A percentile compares a stretch with the other conserved stretches of the same genome.
These are phyloP conservation scores for Chironomus tepperi DNA, from an alignment of 1,140 invertebrate species.

Conservation along the genomic window DNA sequence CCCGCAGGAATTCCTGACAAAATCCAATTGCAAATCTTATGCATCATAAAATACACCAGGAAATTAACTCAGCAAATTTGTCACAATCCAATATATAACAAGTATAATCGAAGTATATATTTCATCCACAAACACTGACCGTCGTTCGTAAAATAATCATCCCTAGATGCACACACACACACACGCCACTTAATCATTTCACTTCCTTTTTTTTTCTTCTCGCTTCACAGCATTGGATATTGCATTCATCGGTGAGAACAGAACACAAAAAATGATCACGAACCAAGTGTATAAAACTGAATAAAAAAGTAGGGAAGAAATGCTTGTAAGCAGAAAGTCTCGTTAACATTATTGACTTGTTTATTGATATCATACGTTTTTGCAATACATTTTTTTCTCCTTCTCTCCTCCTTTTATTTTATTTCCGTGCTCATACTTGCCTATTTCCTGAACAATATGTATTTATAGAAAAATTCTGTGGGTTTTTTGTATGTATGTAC, in stretches of 20 bases:
- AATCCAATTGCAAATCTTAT: no score
- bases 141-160: no score
- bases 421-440: neutral
- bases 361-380: constrained; percentile 21
- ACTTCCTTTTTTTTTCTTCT: neutral
- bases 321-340: neutral
- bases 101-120: no score
- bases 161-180: no score
- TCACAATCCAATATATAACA: no score
- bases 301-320: neutral
- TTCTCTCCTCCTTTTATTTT: neutral
- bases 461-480: neutral
- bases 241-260: neutral
- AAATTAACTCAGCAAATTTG: no score
- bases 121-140: no score
- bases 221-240: neutral
- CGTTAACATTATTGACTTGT: constrained; percentile 22
- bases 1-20: no score
- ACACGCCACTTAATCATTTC: neutral
- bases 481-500: no score
- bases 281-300: neutral
- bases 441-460: constrained; percentile 4
- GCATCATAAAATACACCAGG: no score
- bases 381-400: neutral
- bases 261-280: neutral